Percentiles rank a stretch among this genome's conserved stretches.
Conservation (phyloP, 2,888 invertebrate genomes). For the Machimus atricapillus region DNA sequence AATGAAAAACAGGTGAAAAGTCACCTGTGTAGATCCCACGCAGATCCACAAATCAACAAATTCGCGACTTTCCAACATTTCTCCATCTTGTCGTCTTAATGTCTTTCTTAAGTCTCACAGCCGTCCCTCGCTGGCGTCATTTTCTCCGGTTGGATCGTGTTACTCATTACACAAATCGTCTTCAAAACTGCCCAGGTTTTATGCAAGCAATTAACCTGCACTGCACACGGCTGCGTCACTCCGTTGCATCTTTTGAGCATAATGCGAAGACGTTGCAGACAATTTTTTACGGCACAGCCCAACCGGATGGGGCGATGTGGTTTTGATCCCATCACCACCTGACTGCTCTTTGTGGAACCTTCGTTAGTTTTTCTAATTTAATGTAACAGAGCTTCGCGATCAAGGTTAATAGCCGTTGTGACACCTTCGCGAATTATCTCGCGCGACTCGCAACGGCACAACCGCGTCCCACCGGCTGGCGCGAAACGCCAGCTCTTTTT, state of each 20-base stretch:
- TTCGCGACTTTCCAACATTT: neutral
- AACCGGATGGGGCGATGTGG: neutral
- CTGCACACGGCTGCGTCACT: neutral
- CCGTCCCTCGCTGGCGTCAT: neutral
- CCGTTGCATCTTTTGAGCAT: neutral
- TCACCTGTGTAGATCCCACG: neutral
- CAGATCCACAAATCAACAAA: neutral
- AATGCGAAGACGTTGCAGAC: neutral
- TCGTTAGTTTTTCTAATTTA: slow-evolving; percentile 7
- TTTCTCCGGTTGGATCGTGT: neutral
- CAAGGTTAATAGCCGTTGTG: slow-evolving; percentile 26
- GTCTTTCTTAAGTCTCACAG: neutral
- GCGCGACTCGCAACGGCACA: neutral
- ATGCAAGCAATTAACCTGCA: neutral
- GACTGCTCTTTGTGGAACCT: neutral
- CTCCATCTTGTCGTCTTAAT: neutral
- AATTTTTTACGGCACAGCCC: neutral
- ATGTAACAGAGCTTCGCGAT: neutral
- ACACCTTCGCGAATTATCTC: slow-evolving; percentile 21
- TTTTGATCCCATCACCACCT: neutral
- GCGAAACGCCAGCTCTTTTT: neutral
- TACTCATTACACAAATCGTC: neutral
- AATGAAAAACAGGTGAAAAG: neutral
- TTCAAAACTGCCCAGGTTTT: neutral
- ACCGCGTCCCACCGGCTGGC: neutral